phyloP scores from a whole-genome alignment of 30 jellyfish, hydroid and myxozoan genomes.

The Hydra vulgaris region DNA sequence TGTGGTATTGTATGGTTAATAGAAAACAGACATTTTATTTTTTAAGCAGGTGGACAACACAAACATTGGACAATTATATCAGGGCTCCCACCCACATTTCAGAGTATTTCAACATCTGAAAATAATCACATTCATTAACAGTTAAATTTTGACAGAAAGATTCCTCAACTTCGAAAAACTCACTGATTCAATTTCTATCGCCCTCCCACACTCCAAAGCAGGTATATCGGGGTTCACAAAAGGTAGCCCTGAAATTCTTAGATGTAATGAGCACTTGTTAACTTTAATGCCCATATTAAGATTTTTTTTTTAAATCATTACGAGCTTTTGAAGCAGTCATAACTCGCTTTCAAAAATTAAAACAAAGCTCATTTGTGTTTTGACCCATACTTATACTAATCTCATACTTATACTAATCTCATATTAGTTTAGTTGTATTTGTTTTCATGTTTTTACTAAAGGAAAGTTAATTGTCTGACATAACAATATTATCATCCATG shows the following conservation, averaged over 20 bases:
- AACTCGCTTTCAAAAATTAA: constrained; percentile 25
- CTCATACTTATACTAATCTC: not conserved
- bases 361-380: constrained; percentile 15
- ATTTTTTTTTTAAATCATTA: not conserved
- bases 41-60: constrained; percentile 41
- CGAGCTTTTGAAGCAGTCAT: constrained; percentile 40
- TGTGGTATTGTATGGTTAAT: constrained; percentile 15
- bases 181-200: constrained; percentile 28
- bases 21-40: constrained; percentile 31
- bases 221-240: constrained; percentile 38
- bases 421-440: not conserved
- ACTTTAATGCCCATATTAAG: not conserved
- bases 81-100: constrained; percentile 55
- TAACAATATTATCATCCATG: too few species aligned
- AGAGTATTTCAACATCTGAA: too few species aligned
- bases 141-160: too few species aligned
- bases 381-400: constrained; percentile 29
- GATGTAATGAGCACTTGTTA: constrained; percentile 8
- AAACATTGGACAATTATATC: constrained; percentile 27
- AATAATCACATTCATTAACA: too few species aligned
- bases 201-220: constrained; percentile 43
- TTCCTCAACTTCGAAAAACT: too few species aligned
- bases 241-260: constrained; percentile 25
- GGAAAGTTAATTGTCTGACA: not conserved
- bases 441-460: not conserved